Base-by-base conservation (phyloP, 1,140 invertebrate species). In the Trichomalopsis sarcophagae region DNA sequence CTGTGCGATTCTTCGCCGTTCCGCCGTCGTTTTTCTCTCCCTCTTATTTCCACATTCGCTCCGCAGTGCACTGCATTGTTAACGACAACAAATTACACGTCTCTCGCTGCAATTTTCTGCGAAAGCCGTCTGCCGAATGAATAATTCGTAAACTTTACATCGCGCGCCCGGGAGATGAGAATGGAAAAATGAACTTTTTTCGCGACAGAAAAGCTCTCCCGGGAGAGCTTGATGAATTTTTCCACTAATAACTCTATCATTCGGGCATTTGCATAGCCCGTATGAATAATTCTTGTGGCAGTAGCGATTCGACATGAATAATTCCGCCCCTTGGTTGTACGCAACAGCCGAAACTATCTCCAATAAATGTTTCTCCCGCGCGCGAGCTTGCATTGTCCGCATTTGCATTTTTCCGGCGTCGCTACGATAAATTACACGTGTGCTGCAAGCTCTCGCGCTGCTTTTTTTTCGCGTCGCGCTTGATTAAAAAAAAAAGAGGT, bases 1-100 rank as follows among this genome's bases (percentile, higher is more conserved):
- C 90, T 92, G 92, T 92, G 89, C 90, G 88, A 93, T 92, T 93
- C 92, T 92, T 91, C 87, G 78, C 82, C 27, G 27, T 87, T 87
- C 82, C 88, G 87, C 85, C 86, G 85, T 44, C 88, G 44, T 84
- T 87, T 86, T 80, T 9, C 27, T 47, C 84, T 62, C 77, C 76
- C 82, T 86, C 50, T 83, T 81, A 23, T 83, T 78, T 78, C 69
- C 82, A 77, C 66, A 78, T 71, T 47, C 44, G n/a, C 47, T 73
- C 13, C 14, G 2, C 50, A 36, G 27, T 27, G 36, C 10, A 44
- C 55, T 79, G 66, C 66, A 71, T 69, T 83, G 21, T 83, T 83
- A 77, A 83, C 66, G 82, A 69, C 75, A 21, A 77, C 30, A 83
- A 83, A 83, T 83, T 83, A 77, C 83, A 79, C 55, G 74, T 10